Evolutionary conservation across 2,113 vertebrate species (phyloP), one percentile per base, ranked within the genome.

Genomic region (Ochotona curzoniae): DNA sequence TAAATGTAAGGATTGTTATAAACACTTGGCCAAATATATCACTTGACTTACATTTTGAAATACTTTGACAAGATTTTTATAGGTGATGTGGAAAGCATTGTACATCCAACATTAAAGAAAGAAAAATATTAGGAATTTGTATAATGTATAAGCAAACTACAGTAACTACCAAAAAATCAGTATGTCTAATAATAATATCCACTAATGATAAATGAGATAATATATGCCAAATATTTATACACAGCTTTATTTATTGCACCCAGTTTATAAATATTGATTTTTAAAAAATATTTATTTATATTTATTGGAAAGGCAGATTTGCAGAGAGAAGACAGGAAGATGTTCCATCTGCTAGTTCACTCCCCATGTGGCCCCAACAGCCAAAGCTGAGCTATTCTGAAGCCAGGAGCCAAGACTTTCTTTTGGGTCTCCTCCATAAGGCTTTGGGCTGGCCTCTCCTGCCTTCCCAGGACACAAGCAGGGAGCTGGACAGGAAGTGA

Each of bases 71-170:
- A 67, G 67, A 81, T 44, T 83, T 91, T 66, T 82, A 30, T 49
- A 79, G 12, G 60, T 70, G 10, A 60, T 8, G 7, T 44, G 35
- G 18, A 57, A 92, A 83, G 15, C 6, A 35, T 60, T 82, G 5
- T 44, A 71, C 44, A 7, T 66, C 15, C 38, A 79, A 81, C 87
- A 23, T 17, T 63, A 95, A 91, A 86, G 26, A 82, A 87, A 78
- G 6, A 74, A 87, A 89, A 64, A 0, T 9, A 76, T 20, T 80
- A 91, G 25, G 73, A 94, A 90, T 83, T 23, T 71, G 63, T 17
- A 13, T 67, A 69, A 89, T 60, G 15, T 69, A 0, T 61, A 8
- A 87, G 21, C 32, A 71, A 79, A 71, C 13, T 85, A 23, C 32
- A 71, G 85, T 47, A 60, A 13, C 18, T 74, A 17, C 20, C 25